phyloP scores from a whole-genome alignment of 2,888 invertebrate genomes.

The Hypomecis atomaria region DNA sequence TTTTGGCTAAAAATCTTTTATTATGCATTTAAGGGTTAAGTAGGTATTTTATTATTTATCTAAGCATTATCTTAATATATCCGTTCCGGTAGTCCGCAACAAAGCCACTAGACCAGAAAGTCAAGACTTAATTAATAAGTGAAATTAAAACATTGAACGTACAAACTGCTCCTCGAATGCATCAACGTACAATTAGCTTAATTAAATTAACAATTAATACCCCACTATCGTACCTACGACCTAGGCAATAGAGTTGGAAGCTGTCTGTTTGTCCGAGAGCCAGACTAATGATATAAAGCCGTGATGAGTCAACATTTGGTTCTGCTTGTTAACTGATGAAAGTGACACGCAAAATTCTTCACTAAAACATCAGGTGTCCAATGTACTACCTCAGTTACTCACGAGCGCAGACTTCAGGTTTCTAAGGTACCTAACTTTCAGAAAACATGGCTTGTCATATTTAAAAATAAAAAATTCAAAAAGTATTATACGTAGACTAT shows the following conservation, averaged over 20 bases:
- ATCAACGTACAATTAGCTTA: slow-evolving; percentile 44
- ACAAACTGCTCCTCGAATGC: slow-evolving; percentile 23
- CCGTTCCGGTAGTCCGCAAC: slow-evolving; percentile 24
- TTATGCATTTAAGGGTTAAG: too few relatives aligned
- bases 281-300: slow-evolving; percentile 44
- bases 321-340: slow-evolving; percentile 62
- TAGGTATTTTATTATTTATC: slow-evolving; percentile 19
- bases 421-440: neutral
- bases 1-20: too few relatives aligned
- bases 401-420: neutral
- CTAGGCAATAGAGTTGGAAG: slow-evolving; percentile 34
- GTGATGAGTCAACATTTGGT: slow-evolving; percentile 57
- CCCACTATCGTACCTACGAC: slow-evolving; percentile 36
- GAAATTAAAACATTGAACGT: slow-evolving; percentile 38
- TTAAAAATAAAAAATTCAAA: too few relatives aligned
- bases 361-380: slow-evolving; percentile 13
- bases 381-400: slow-evolving; percentile 1
- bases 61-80: slow-evolving; percentile 27
- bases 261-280: slow-evolving; percentile 14
- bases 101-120: slow-evolving; percentile 34
- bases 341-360: slow-evolving; percentile 56
- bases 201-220: slow-evolving; percentile 45
- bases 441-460: too few relatives aligned
- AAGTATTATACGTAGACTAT: too few relatives aligned
- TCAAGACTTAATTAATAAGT: slow-evolving; percentile 35